Base-by-base conservation (phyloP, 2,113 vertebrate species). In the Prionailurus bengalensis region DNA sequence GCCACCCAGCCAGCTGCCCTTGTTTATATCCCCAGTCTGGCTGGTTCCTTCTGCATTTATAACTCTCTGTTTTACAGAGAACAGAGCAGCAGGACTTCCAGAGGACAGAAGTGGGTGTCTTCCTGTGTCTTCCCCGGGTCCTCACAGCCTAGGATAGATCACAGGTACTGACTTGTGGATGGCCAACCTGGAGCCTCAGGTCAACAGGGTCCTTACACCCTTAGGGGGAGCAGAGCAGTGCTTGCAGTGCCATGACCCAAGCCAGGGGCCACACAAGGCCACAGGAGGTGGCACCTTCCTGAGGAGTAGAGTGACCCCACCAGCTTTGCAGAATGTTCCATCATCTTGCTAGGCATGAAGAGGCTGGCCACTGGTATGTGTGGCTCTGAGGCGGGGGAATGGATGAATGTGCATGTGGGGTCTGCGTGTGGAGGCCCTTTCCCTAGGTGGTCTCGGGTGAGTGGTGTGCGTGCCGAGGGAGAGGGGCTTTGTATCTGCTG, bases 341-440 rank as follows among this genome's bases (percentile, higher is more conserved):
- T 36, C 80, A 61, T 65, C 45, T 58, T 51, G 23, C 45, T 55
- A 5, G 79, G 8, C 13, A 1, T 4, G 39, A 19, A 66, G 7
- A 13, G 7, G 7, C 7, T 19, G 45, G 11, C 21, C 10, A 5
- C 17, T 48, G 42, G 33, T 21, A 1, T 0, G 16, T 21, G 53
- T 2, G 4, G n/a, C 68, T 73, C 27, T 15, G 81, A 80, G 27
- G 27, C 3, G 45, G 83, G 58, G 31, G 45, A 23, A 17, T 29
- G 23, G 31, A 16, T 55, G 71, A 39, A n/a, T 10, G 11, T 12
- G 19, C 48, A 15, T 1, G 0, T 0, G 1, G 15, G 31, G 25
- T 53, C 39, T 27, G 27, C 10, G 7, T 12, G 45, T 23, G 9
- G 21, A 39, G 51, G 2, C 4, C 6, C n/a, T 4, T 1, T 63